Evolutionary conservation across 2,888 invertebrate species (phyloP).

Genomic region (Nowickia ferox): DNA sequence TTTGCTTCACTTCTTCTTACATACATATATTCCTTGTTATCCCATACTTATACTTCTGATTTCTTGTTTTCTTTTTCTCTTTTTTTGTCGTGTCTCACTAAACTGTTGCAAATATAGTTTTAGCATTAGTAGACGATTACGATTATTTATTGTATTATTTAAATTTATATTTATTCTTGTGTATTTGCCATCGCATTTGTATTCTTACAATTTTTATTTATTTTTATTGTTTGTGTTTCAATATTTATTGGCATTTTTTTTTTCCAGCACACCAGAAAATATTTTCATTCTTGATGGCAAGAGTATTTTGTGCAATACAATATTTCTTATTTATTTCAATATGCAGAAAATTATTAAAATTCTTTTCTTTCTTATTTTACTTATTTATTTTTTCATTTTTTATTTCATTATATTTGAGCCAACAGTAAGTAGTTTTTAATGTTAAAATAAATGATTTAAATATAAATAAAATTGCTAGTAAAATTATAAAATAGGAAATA

Average conservation of each 20-base stretch:
- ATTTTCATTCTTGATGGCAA: constrained; percentile 48
- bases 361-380: constrained; percentile 3
- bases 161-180: constrained; percentile 40
- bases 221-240: constrained; percentile 43
- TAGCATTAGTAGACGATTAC: constrained; percentile 58
- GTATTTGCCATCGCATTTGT: constrained; percentile 35
- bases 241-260: constrained; percentile 45
- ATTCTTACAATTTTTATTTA: constrained; percentile 50
- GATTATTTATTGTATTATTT: constrained; percentile 66
- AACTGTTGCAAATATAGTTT: constrained; percentile 65
- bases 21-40: neutral
- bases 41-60: neutral
- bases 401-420: neutral
- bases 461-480: neutral
- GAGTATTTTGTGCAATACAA: constrained; percentile 8
- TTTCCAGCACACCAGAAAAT: constrained; percentile 3
- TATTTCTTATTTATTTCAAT: constrained; percentile 27
- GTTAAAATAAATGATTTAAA: neutral
- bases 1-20: constrained; percentile 8
- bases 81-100: constrained; percentile 6
- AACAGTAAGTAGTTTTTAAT: constrained; percentile 19
- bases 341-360: neutral
- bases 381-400: neutral
- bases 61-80: neutral
- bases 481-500: too few relatives aligned